Conservation (phyloP, 2,888 invertebrate genomes). For the Sericinus montela region DNA sequence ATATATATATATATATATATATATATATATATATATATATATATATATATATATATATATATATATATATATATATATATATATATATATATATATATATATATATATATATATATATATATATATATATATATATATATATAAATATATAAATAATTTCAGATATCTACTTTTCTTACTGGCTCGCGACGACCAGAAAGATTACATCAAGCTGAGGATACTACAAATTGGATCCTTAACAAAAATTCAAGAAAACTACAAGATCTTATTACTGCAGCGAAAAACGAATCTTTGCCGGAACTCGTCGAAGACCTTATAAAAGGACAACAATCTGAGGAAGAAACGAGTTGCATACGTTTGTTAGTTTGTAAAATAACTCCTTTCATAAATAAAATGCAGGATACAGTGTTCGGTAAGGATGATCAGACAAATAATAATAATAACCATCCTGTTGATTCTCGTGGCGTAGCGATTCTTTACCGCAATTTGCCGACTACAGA, state of each 20-base stretch:
- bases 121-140: too few relatives aligned
- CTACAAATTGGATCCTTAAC: slow-evolving; percentile 79
- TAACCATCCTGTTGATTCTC: slow-evolving; percentile 35
- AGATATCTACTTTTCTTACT: slow-evolving; percentile 81
- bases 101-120: too few relatives aligned
- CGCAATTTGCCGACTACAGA: slow-evolving; percentile 80
- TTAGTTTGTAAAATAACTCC: slow-evolving; percentile 89
- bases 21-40: too few relatives aligned
- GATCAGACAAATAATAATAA: slow-evolving; percentile 40
- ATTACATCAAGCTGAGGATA: slow-evolving; percentile 50
- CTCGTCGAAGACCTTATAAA: slow-evolving; percentile 80
- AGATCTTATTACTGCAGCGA: slow-evolving; percentile 78
- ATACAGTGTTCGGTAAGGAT: slow-evolving; percentile 75
- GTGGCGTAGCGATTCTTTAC: slow-evolving; percentile 70
- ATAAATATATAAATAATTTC: slow-evolving; percentile 33
- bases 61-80: too few relatives aligned
- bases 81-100: too few relatives aligned
- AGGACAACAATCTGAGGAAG: slow-evolving; percentile 73
- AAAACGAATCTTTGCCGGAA: slow-evolving; percentile 81
- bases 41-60: too few relatives aligned
- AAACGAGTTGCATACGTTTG: slow-evolving; percentile 84
- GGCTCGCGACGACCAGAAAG: slow-evolving; percentile 50
- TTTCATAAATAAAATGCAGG: slow-evolving; percentile 87
- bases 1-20: too few relatives aligned
- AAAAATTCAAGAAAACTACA: slow-evolving; percentile 79